Conservation (phyloP, 2,888 invertebrate genomes). For the Drosophila diplacantha region DNA sequence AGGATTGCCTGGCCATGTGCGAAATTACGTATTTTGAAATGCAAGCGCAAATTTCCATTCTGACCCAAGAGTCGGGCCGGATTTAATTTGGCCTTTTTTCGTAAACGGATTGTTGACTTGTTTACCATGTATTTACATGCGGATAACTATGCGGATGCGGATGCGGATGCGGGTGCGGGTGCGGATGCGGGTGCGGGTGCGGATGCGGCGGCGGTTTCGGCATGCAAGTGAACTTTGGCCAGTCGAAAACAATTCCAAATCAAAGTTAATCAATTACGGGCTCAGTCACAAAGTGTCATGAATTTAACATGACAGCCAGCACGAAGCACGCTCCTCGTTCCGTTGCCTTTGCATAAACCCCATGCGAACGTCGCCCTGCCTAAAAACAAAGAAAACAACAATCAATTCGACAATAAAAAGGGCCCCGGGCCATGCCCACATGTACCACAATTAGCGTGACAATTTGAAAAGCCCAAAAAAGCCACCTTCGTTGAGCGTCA, state of each 20-base stretch:
- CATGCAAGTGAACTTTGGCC: conserved; percentile 37
- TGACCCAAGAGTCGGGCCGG: conserved; percentile 14
- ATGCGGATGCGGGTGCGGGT: too few species aligned
- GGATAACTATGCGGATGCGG: conserved; percentile 28
- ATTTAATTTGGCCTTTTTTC: conserved; percentile 34
- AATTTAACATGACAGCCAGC: conserved; percentile 45
- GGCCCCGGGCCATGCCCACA: conserved; percentile 40
- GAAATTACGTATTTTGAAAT: conserved; percentile 36
- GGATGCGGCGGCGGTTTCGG: conserved; percentile 2
- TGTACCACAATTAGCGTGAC: conserved; percentile 65
- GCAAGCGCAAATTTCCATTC: conserved; percentile 27
- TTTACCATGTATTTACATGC: conserved; percentile 37
- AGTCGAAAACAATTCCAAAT: conserved; percentile 46
- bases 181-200: not conserved
- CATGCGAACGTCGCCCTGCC: not conserved
- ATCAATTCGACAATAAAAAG: conserved; percentile 27
- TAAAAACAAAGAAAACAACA: conserved; percentile 47
- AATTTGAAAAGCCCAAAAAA: conserved; percentile 65
- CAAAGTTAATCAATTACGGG: conserved; percentile 65
- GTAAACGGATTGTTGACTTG: conserved; percentile 30
- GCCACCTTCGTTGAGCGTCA: conserved; percentile 56
- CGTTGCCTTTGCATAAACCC: conserved; percentile 22
- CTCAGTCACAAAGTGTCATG: conserved; percentile 56
- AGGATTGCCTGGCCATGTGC: conserved; percentile 35
- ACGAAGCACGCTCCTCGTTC: conserved; percentile 41